Base-by-base conservation (phyloP, 2,888 invertebrate genomes). In the Trichogramma evanescens region DNA sequence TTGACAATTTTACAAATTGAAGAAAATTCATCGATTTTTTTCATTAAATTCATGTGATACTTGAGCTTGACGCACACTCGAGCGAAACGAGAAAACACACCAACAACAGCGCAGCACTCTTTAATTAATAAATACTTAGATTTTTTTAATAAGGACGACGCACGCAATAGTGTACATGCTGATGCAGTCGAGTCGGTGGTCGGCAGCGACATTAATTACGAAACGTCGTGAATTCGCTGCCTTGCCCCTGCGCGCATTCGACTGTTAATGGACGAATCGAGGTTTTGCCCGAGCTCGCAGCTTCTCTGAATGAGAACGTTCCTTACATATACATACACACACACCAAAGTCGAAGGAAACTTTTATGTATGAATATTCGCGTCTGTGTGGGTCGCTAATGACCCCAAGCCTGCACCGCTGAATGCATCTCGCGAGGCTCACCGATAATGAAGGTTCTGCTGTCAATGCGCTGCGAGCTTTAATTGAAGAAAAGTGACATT, bases 111-210 rank as follows among this genome's bases (percentile, higher is more conserved):
- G 48, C 26, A 5, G 49, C 40, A 2, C n/a, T 65, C 63, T 70
- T 72, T 74, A 74, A 74, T 74, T 74, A 73, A 73, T 73, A 71
- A 71, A 73, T 70, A 74, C 74, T 74, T 71, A 74, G 74, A 73
- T 70, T 73, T 73, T 73, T 73, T 74, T 73, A 73, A 74, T 74
- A 74, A 74, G 73, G 72, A 70, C 69, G 69, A 64, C 13, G 38
- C 54, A 40, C 50, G 26, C n/a, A 39, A 6, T 8, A 44, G 38
- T 54, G 46, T 46, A 50, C 49, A 50, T 13, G 53, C 42, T n/a
- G 45, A 45, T n/a, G 66, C 63, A 67, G 66, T 68, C 65, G 43
- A 54, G 50, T 59, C 54, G 66, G 67, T 67, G 65, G 68, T 68
- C 65, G 67, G 62, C 50, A 59, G 52, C 59, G 58, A 44, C 68